Base-by-base conservation (phyloP, 2,888 invertebrate species). In the Temnothorax rugatulus region DNA sequence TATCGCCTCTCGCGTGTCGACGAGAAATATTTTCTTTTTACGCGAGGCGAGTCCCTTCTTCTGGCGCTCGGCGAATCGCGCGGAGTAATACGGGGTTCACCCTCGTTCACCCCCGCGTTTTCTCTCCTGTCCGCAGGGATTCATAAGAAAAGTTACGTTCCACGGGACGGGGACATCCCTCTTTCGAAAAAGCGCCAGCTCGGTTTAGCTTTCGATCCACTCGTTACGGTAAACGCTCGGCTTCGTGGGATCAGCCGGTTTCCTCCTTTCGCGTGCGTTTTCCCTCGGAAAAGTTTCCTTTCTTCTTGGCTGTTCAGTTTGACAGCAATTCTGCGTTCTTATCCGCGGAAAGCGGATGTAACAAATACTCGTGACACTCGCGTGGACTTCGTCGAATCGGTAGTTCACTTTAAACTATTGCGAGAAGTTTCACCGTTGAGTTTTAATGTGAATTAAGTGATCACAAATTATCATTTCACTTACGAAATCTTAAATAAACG, bases 161-260 rank as follows among this genome's bases (percentile, higher is more conserved):
- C 89, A 84, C 84, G 84, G 86, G 88, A 86, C 84, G 87, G 66
- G 34, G 63, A 18, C 77, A 61, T 25, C 85, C 85, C 50, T 73
- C 74, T 66, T 59, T 63, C 77, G 34, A 68, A 29, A 66, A 82
- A 76, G 76, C 74, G 66, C 61, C 84, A 41, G 61, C 73, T 66
- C 71, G 61, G 66, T 84, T 90, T 77, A 68, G 81, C 82, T 84
- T 84, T 82, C 82, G 84, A 63, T 85, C 69, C 68, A 47, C 79
- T 82, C 71, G 61, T 54, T 84, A 71, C 79, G 57, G 74, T 73
- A 86, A 82, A 85, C 85, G 81, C 84, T 88, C 88, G 87, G 88
- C 88, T 91, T 88, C 87, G 85, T 87, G 91, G 92, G 92, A 93
- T 94, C 93, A 94, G 91, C 92, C 88, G 90, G 89, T 92, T 88